phyloP scores from a whole-genome alignment of 2,113 vertebrate species.

The Acinonyx jubatus region DNA sequence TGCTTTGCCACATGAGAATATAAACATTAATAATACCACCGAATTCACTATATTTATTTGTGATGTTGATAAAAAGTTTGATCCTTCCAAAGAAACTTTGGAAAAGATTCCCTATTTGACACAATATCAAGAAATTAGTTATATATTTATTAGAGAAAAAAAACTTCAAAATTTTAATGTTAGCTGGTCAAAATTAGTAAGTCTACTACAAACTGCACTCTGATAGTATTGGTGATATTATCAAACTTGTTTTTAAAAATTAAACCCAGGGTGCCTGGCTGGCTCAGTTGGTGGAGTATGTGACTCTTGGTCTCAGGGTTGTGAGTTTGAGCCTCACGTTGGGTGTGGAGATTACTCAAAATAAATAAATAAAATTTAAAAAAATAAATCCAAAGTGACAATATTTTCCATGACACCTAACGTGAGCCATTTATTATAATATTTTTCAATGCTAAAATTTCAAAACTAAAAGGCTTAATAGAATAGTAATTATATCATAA shows the following conservation, averaged over 20 bases:
- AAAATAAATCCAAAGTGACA: not conserved
- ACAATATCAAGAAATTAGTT: not conserved
- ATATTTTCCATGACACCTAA: not conserved
- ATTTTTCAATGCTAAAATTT: not conserved
- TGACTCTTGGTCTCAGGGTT: too few relatives aligned
- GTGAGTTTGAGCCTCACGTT: too few relatives aligned
- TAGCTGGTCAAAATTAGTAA: not conserved
- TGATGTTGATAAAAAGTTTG: not conserved
- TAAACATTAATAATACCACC: not conserved
- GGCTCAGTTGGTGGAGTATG: too few relatives aligned
- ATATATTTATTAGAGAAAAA: not conserved
- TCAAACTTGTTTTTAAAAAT: not conserved
- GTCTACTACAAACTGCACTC: not conserved
- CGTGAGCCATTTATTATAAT: not conserved
- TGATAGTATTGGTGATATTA: not conserved
- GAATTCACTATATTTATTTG: not conserved
- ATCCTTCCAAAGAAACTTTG: not conserved
- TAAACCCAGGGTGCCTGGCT: not conserved
- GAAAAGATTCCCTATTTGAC: not conserved
- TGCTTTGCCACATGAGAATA: not conserved
- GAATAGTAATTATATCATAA: not conserved
- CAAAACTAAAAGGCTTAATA: not conserved
- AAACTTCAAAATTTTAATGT: not conserved
- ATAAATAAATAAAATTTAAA: not conserved
- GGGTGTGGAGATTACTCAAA: too few relatives aligned